Base-by-base conservation (phyloP, 2,888 invertebrate genomes). In the Ashinkailepas kermadecensis region DNA sequence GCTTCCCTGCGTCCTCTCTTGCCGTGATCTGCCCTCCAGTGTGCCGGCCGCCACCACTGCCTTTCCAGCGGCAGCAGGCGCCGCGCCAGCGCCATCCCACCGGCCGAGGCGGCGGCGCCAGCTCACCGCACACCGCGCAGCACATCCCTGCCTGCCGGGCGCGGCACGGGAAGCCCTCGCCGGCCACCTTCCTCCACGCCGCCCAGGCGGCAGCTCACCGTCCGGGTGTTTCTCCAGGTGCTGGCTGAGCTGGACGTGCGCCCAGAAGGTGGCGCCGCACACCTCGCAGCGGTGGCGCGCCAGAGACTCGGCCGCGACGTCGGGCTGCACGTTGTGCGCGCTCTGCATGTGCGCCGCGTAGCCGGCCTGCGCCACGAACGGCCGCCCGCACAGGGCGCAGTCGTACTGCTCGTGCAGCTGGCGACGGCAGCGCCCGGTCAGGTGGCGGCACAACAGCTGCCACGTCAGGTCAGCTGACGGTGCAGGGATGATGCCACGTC, bases 391-490 rank as follows among this genome's bases (percentile, higher is more conserved):
- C 25, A 58, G 58, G 15, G 12, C 18, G 23, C 79, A 79, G 59
- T n/a, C 25, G 79, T 79, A 79, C 79, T 58, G 57, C 23, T 79
- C 58, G 79, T 79, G 79, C 23, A 79, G 79, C 78, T 79, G 79
- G 4, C 65, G 65, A 23, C n/a, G 67, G 23, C 11, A 25, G 12
- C n/a, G 25, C 1, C 10, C n/a, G 25, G 67, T 9, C 7, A 21
- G 23, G 9, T 7, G 23, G n/a, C 10, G 65, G 65, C 59, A 59
- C 7, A 15, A 13, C 59, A 59, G 59, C n/a, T n/a, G 59, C 59
- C 11, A 67, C 2, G 39, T 39, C 39, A 39, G 39, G 39, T 39
- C 39, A 39, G 39, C 39, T 39, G 39, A 39, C 39, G 39, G 39
- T 39, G 39, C 39, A 39, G 39, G 39, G 39, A 39, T 39, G 39